Base-by-base conservation (phyloP, 2,113 vertebrate species). In the Dipodomys spectabilis region DNA sequence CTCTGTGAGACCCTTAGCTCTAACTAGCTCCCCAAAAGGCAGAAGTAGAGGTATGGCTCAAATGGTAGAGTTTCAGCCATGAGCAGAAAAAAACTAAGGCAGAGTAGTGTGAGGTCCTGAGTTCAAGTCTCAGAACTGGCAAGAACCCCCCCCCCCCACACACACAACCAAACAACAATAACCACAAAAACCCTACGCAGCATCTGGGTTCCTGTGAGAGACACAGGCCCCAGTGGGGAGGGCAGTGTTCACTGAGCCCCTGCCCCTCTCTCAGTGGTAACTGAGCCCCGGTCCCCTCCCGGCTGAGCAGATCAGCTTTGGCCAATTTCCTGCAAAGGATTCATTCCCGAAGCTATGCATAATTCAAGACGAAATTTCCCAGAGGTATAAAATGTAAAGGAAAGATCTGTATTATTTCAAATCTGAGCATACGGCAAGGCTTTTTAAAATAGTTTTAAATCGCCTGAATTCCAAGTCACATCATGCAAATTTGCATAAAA, bases 401-500 rank as follows among this genome's bases (percentile, higher is more conserved):
- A 68, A 57, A 88, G 92, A 80, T n/a, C 44, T 72, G 67, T 49
- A 67, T 88, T 93, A 79, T 93, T 93, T 78, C 72, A 82, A 92
- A 85, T 92, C 35, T 30, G 82, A 94, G 71, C 86, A 68, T 79
- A 92, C 15, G 6, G 88, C 1, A 0, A 60, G 75, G 79, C 82
- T 92, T 82, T 79, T 94, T 88, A 64, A 64, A 86, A 91, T 86
- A 89, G 85, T 91, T 93, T 88, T 74, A 91, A 83, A 69, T 68
- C 0, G 3, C 75, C 82, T 4, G 0, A 74, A 65, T 92, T 87
- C 88, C 71, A 91, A 93, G 80, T 75, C 81, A 68, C 77, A 13
- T 67, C 49, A 90, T 30, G 53, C 60, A 94, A 44, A 80, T 95
- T 92, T 88, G 32, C 91, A 82, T 72, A 35, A 65, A 62, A 44